Evolutionary conservation across 2,888 invertebrate species (phyloP).

Genomic region (Drosophila mimetica): DNA sequence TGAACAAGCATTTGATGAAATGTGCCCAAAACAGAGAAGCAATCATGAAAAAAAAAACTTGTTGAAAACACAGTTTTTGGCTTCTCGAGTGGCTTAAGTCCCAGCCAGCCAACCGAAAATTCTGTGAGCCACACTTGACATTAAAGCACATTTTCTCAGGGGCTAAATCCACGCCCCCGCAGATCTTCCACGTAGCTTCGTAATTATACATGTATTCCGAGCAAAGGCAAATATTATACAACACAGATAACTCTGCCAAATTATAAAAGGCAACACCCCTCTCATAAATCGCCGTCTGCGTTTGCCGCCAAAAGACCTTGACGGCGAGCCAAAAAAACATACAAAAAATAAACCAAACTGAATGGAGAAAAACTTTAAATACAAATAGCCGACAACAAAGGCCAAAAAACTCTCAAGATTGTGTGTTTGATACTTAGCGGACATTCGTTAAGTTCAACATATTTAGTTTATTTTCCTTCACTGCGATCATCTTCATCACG

Average conservation of each 20-base stretch:
- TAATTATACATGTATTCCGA: slow-evolving; percentile 44
- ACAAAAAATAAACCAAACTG: slow-evolving; percentile 13
- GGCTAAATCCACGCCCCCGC: slow-evolving; percentile 26
- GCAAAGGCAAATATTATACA: slow-evolving; percentile 49
- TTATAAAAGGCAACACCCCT: slow-evolving; percentile 57
- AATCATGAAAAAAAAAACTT: slow-evolving; percentile 31
- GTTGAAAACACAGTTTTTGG: slow-evolving; percentile 45
- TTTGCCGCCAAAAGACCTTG: slow-evolving; percentile 52
- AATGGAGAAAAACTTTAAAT: slow-evolving; percentile 51
- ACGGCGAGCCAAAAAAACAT: slow-evolving; percentile 14
- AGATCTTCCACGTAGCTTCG: slow-evolving; percentile 25
- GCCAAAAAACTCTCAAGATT: slow-evolving; percentile 41
- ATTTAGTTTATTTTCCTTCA: slow-evolving; percentile 15
- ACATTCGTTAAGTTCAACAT: slow-evolving; percentile 31
- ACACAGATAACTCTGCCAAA: slow-evolving; percentile 37
- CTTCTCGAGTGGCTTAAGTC: slow-evolving; percentile 37
- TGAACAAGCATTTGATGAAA: slow-evolving; percentile 40
- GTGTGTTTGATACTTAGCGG: slow-evolving; percentile 39
- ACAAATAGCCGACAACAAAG: slow-evolving; percentile 13
- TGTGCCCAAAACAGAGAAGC: slow-evolving; percentile 41
- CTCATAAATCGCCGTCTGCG: slow-evolving; percentile 33
- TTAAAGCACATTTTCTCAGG: slow-evolving; percentile 45
- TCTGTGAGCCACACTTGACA: slow-evolving; percentile 64
- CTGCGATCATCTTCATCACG: not conserved
- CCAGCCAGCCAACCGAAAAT: slow-evolving; percentile 11